phyloP scores from a whole-genome alignment of 2,113 vertebrate species.

The Etia nguti region DNA sequence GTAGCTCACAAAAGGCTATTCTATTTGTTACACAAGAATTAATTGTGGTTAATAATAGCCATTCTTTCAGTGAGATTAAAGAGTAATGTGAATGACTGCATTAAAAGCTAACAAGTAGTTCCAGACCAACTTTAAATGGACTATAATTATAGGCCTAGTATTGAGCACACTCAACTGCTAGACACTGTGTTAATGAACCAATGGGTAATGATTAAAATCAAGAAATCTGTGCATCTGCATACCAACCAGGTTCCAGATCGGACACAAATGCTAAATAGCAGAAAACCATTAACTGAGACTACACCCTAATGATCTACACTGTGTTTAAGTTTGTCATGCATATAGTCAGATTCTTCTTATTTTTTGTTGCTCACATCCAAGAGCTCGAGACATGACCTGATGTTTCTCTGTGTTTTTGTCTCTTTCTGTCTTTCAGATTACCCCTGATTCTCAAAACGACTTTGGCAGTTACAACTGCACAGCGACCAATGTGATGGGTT shows the following conservation, averaged over 20 bases:
- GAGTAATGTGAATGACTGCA: neutral
- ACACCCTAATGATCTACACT: neutral
- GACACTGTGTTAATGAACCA: neutral
- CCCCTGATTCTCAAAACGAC: slow-evolving; percentile 89
- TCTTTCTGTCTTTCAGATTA: slow-evolving; percentile 73
- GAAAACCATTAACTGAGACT: neutral
- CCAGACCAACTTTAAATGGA: neutral
- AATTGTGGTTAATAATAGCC: neutral
- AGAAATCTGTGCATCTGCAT: neutral
- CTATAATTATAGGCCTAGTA: neutral
- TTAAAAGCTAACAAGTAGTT: neutral
- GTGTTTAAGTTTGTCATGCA: neutral
- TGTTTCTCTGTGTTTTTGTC: neutral
- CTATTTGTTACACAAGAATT: neutral
- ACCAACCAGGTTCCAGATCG: neutral
- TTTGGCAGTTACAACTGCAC: slow-evolving; percentile 98
- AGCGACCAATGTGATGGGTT: slow-evolving; percentile 86
- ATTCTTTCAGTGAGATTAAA: neutral
- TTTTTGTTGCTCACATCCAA: neutral
- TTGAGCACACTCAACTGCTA: neutral
- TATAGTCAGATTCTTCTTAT: neutral
- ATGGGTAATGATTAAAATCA: neutral
- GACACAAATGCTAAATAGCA: neutral
- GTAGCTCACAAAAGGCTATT: neutral
- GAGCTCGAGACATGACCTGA: neutral